phyloP scores from a whole-genome alignment of 2,113 vertebrate genomes.

The Anolis sagrei region DNA sequence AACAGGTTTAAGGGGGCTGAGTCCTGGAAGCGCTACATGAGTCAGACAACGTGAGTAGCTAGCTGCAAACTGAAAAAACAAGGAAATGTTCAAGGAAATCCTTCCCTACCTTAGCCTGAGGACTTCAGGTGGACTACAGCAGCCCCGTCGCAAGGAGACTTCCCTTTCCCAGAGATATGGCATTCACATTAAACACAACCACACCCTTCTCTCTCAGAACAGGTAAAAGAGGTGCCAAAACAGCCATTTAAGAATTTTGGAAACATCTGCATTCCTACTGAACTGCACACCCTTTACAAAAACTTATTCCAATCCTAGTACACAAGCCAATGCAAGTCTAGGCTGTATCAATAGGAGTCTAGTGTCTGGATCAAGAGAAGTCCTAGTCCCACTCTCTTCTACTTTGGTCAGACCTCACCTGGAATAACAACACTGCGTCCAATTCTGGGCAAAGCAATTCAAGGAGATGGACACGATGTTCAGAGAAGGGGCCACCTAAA shows the following conservation, averaged over 20 bases:
- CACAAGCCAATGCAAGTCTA: slow-evolving; percentile 44
- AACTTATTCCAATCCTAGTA: slow-evolving; percentile 62
- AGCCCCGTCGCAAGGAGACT: not conserved
- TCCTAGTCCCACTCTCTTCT: too few relatives aligned
- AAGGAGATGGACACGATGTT: too few relatives aligned
- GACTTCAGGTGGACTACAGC: not conserved
- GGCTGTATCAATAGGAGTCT: too few relatives aligned
- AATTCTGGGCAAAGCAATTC: too few relatives aligned
- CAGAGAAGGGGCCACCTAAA: too few relatives aligned
- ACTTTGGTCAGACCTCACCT: too few relatives aligned
- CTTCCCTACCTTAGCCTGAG: not conserved
- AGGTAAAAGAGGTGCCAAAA: slow-evolving; percentile 20
- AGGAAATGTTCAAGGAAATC: not conserved
- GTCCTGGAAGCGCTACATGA: too few relatives aligned
- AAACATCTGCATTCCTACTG: slow-evolving; percentile 47
- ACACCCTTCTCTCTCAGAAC: not conserved
- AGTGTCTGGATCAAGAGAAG: too few relatives aligned
- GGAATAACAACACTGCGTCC: too few relatives aligned
- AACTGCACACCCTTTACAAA: slow-evolving; percentile 52
- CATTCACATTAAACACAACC: not conserved
- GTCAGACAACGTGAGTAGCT: not conserved
- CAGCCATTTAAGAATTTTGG: slow-evolving; percentile 47
- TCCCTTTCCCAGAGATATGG: not conserved
- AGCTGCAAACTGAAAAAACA: not conserved
- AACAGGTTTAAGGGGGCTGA: not conserved